These are phyloP conservation scores for Phoebastria nigripes DNA, from an alignment of 2,797 vertebrate species.

Conservation along the genomic window DNA sequence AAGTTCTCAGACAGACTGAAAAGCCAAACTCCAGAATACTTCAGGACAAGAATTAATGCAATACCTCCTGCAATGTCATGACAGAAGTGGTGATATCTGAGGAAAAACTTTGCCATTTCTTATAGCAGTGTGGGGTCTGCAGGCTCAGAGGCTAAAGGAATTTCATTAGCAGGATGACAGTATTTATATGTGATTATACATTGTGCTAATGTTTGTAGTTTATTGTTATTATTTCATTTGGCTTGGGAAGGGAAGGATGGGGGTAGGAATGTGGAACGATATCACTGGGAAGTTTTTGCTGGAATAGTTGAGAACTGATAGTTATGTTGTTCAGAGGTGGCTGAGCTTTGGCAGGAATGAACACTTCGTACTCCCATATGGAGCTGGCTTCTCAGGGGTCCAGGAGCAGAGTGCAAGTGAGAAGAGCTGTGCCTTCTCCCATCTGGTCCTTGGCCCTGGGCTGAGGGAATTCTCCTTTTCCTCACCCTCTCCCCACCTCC, in stretches of 20 bases:
- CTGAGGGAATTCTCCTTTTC: neutral
- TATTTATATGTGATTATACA: neutral
- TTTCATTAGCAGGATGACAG: neutral
- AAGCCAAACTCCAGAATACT: neutral
- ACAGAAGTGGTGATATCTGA: neutral
- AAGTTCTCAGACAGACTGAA: neutral
- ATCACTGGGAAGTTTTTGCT: neutral
- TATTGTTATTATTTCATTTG: neutral
- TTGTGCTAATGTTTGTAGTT: neutral
- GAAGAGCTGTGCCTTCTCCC: neutral
- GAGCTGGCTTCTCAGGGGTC: neutral
- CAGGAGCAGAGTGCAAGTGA: neutral
- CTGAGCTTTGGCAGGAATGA: neutral
- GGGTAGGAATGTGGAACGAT: neutral
- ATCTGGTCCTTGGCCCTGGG: neutral
- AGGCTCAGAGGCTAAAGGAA: neutral
- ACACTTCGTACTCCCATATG: rapidly evolving
- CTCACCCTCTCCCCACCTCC: neutral
- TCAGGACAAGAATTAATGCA: neutral
- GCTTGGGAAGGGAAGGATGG: neutral
- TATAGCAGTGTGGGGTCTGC: neutral
- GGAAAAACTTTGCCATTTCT: neutral
- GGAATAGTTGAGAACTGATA: neutral
- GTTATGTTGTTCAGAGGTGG: neutral
- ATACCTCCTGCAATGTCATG: neutral